These are phyloP conservation scores for Poeciliopsis infans DNA, from an alignment of 2,797 vertebrate species.

Conservation along the genomic window DNA sequence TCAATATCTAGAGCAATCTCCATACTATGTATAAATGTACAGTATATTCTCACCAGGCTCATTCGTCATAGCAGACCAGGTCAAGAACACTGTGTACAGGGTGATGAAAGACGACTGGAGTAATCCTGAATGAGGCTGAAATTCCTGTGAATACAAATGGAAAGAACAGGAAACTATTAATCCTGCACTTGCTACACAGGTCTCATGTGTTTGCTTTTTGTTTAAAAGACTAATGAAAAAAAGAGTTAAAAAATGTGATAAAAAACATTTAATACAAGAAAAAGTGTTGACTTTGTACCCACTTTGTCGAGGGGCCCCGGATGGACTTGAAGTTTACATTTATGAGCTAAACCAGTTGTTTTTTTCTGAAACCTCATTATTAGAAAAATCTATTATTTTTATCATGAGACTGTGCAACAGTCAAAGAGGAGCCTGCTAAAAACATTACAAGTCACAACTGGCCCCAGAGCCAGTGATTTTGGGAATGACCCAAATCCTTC, in stretches of 20 bases:
- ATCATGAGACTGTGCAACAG: too few relatives aligned
- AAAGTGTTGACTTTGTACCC: not conserved
- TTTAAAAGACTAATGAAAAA: not conserved
- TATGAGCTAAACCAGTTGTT: too few relatives aligned
- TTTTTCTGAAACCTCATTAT: not conserved
- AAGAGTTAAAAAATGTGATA: not conserved
- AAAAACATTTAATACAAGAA: not conserved
- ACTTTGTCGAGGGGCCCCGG: too few relatives aligned
- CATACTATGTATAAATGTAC: not conserved
- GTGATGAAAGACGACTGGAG: slow-evolving; percentile 94
- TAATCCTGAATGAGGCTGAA: slow-evolving; percentile 88
- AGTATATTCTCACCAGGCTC: slow-evolving; percentile 87
- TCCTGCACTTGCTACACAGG: not conserved
- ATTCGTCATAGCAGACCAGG: slow-evolving; percentile 94
- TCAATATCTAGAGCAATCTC: not conserved
- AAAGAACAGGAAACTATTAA: not conserved
- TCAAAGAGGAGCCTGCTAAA: too few relatives aligned
- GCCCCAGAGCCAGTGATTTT: too few relatives aligned
- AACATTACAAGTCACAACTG: too few relatives aligned
- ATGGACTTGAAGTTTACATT: not conserved
- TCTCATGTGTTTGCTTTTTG: not conserved
- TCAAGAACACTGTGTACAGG: slow-evolving; percentile 92
- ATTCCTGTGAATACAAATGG: slow-evolving; percentile 78
- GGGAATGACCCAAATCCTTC: too few relatives aligned
- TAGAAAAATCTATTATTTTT: too few relatives aligned